A percentile compares a stretch with the other conserved stretches of the same genome.
Conservation (phyloP, 2,888 invertebrate species). For the Tenthredo mesomela region DNA sequence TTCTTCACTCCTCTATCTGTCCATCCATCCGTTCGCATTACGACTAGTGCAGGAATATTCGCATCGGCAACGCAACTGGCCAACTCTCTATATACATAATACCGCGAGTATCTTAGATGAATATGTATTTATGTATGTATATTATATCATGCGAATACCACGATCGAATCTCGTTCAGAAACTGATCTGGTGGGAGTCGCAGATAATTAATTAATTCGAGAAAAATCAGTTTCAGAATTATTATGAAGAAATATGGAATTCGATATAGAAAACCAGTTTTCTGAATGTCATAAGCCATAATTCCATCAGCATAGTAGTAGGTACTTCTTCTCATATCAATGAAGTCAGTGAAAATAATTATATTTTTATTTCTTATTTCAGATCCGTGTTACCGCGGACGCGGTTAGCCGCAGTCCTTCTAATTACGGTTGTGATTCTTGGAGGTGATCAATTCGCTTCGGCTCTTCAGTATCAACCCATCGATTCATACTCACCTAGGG, state of each 20-base stretch:
- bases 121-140: background rate
- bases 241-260: background rate
- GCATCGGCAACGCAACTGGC: background rate
- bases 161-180: background rate
- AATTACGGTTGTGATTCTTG: slow-evolving; percentile 52
- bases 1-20: slow-evolving; percentile 1
- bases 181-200: background rate
- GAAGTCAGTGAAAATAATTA: background rate
- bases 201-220: background rate
- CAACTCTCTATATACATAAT: background rate
- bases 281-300: no score
- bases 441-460: slow-evolving; percentile 54
- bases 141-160: background rate
- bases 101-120: background rate
- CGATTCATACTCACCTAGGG: slow-evolving; percentile 72
- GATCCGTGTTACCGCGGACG: slow-evolving; percentile 64
- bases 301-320: no score
- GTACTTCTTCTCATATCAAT: background rate
- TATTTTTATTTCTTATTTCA: slow-evolving; percentile 61
- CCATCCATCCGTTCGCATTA: slow-evolving; percentile 1
- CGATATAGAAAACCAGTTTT: background rate
- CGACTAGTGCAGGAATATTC: background rate
- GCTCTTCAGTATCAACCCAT: slow-evolving; percentile 71
- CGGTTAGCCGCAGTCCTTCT: slow-evolving; percentile 63
- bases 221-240: background rate